Conservation (phyloP, 64 coral and sea anemone species). For the Orbicella faveolata region DNA sequence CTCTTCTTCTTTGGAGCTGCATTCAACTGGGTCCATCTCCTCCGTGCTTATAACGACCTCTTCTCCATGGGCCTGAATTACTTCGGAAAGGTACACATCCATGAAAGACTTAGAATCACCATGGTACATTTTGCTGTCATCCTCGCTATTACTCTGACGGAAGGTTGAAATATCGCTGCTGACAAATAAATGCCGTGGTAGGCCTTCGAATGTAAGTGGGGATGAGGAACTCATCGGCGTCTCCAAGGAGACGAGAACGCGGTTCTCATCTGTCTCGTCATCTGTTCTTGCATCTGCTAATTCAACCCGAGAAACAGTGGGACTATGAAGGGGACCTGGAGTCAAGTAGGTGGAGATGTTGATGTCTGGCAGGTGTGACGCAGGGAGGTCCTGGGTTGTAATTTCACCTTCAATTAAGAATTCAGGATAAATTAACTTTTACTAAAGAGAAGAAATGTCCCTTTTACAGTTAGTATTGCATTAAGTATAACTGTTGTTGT, state of each 20-base stretch:
- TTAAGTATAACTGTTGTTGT: too few species aligned
- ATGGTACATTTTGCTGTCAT: neutral
- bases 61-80: conserved; percentile 9
- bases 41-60: conserved; percentile 4
- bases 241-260: conserved; percentile 14
- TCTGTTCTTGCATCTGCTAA: neutral
- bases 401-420: conserved; percentile 3
- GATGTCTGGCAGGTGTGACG: neutral
- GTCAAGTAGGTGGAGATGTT: conserved; percentile 23
- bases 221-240: neutral
- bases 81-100: conserved; percentile 22
- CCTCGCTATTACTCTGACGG: neutral
- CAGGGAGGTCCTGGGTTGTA: neutral
- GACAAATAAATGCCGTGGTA: conserved; percentile 28
- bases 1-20: neutral
- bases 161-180: conserved; percentile 23
- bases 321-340: neutral
- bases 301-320: conserved; percentile 12
- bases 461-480: too few species aligned
- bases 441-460: neutral
- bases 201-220: neutral
- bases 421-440: neutral
- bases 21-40: neutral
- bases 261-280: neutral
- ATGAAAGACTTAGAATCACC: neutral